Base-by-base conservation (phyloP, 2,888 invertebrate genomes). In the Agrochola lychnidis region DNA sequence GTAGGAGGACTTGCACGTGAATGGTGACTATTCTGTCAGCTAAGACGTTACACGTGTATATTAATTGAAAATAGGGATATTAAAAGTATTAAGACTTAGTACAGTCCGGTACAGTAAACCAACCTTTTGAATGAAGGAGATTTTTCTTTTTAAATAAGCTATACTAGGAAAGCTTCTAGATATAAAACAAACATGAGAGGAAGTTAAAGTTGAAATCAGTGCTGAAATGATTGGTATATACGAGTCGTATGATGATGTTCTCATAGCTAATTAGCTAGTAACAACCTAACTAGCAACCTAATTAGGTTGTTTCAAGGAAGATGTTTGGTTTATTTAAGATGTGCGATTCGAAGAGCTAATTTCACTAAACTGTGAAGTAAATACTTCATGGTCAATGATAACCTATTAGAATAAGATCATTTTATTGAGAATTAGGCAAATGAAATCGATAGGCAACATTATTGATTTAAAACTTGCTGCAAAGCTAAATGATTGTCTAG, bases 1-100 rank as follows among this genome's bases (percentile, higher is more conserved):
- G 73, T 71, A 53, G 63, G 53, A 59, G 22, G 30, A 7, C 2
- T n/a, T 16, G n/a, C 79, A 83, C 64, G 75, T 75, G 79, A 53
- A 78, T 82, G 61, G 48, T 80, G 80, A 78, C 14, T 67, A 36
- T 19, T 62, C 30, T n/a, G 5, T 70, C 42, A 64, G 4, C 62
- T 70, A 42, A 70, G 16, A 48, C 0, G 0, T 30, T 63, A 14
- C 63, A 61, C 25, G 51, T 76, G 59, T 1, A n/a, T 57, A 57
- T 25, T 57, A 2, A 57, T n/a, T 57, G 9, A 3, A 59, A 59
- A 59, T 42, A 51, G 9, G 4, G 2, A 62, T 25, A n/a, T 19
- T 71, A 25, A 7, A n/a, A 70, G 12, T 53, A 70, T 10, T 4
- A 10, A 53, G 6, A 30, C 10, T 63, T n/a, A 36, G 36, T 59